These are phyloP conservation scores for Hydrotaea cyrtoneurina DNA, from an alignment of 2,888 invertebrate species.

Conservation along the genomic window DNA sequence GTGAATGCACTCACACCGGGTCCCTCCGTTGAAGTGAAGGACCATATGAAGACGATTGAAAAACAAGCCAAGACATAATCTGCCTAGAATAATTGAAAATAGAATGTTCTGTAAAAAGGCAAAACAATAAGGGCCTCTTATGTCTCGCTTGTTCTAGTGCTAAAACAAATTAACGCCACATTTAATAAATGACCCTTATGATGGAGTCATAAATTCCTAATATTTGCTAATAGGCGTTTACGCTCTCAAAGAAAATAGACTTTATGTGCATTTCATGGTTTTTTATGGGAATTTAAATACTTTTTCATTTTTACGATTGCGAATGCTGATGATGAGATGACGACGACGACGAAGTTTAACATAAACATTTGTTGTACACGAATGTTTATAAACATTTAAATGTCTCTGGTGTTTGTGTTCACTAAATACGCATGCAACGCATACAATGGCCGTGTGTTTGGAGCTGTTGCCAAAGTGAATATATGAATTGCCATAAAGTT, in stretches of 20 bases:
- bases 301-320: not conserved
- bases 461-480: not conserved
- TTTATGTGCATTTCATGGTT: not conserved
- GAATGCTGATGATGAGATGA: not conserved
- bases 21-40: too few relatives aligned
- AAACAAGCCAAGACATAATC: too few relatives aligned
- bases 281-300: conserved; percentile 15
- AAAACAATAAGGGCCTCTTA: not conserved
- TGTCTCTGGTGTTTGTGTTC: not conserved
- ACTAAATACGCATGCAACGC: not conserved
- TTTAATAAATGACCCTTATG: not conserved
- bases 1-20: not conserved
- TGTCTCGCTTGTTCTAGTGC: not conserved
- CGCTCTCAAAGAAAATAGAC: not conserved
- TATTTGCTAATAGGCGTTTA: not conserved
- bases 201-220: not conserved
- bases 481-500: conserved; percentile 12
- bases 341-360: not conserved
- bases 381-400: conserved; percentile 2
- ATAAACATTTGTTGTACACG: not conserved
- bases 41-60: too few relatives aligned
- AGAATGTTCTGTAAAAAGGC: not conserved
- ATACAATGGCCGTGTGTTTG: not conserved
- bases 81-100: too few relatives aligned
- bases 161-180: conserved; percentile 1